Conservation (phyloP, 2,113 vertebrate species). For the Anarhynchus alexandrinus region DNA sequence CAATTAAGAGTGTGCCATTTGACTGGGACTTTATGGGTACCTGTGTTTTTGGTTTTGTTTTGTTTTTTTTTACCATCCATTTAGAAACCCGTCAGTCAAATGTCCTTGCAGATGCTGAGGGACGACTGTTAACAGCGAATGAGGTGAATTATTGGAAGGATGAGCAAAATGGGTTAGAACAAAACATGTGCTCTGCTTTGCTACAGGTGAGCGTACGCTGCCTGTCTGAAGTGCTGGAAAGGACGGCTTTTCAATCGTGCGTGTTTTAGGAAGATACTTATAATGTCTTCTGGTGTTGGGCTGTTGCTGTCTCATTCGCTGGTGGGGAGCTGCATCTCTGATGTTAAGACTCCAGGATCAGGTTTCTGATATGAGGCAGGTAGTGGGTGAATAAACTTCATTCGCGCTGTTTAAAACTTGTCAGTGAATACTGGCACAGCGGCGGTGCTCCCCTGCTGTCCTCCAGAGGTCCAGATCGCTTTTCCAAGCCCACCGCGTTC, state of each 20-base stretch:
- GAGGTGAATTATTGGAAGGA: not conserved
- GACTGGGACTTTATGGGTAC: not conserved
- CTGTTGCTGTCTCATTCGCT: not conserved
- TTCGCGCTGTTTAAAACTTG: not conserved
- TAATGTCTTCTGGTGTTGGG: not conserved
- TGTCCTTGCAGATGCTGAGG: not conserved
- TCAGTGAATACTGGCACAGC: not conserved
- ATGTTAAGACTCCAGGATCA: not conserved
- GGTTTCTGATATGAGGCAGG: not conserved
- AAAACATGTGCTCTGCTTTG: not conserved
- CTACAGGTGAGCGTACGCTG: not conserved
- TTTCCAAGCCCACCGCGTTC: not conserved
- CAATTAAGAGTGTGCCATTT: not conserved
- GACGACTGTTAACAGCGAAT: not conserved
- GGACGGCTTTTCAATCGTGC: not conserved
- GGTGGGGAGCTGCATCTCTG: not conserved
- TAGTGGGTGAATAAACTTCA: slow-evolving; percentile 8
- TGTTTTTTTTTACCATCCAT: not conserved
- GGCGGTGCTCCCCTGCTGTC: not conserved
- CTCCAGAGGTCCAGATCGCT: not conserved
- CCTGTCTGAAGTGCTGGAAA: not conserved
- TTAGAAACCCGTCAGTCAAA: not conserved
- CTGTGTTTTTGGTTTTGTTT: not conserved
- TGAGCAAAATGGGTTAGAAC: not conserved
- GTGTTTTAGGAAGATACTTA: not conserved